Percentiles rank a stretch among this genome's conserved stretches.
Conservation (phyloP, 1,140 invertebrate genomes). For the Chironomus tepperi region DNA sequence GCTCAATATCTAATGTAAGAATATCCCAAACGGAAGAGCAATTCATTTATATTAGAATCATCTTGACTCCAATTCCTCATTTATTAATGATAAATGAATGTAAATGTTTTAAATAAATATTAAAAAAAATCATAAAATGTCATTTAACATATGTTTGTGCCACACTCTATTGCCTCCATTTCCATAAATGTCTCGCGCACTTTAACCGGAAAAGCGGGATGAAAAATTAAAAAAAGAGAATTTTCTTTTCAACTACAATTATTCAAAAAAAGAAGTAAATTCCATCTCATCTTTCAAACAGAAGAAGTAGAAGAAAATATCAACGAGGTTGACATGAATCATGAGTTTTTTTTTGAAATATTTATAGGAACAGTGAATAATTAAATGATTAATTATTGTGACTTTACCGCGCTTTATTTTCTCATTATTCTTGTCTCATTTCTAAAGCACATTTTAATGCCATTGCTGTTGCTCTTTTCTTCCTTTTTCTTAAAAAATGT, state of each 20-base stretch:
- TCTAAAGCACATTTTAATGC: constrained; percentile 13
- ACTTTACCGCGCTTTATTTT: not conserved
- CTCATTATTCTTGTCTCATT: not conserved
- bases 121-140: constrained; percentile 23
- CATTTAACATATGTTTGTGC: constrained; percentile 16
- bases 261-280: not conserved
- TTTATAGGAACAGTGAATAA: not conserved
- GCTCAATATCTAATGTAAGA: too few species aligned
- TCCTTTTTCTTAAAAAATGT: not conserved
- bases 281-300: constrained; percentile 1
- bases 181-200: not conserved
- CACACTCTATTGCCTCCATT: not conserved
- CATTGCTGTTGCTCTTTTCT: not conserved
- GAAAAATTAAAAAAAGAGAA: too few species aligned
- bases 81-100: constrained; percentile 20
- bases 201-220: not conserved
- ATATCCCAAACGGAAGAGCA: too few species aligned
- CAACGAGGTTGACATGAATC: not conserved
- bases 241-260: not conserved
- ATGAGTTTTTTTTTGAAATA: too few species aligned
- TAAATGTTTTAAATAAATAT: not conserved
- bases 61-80: too few species aligned
- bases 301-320: too few species aligned
- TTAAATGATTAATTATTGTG: constrained; percentile 24
- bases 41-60: too few species aligned